phyloP scores from a whole-genome alignment of 2,888 invertebrate genomes.

The Campaea margaritaria region DNA sequence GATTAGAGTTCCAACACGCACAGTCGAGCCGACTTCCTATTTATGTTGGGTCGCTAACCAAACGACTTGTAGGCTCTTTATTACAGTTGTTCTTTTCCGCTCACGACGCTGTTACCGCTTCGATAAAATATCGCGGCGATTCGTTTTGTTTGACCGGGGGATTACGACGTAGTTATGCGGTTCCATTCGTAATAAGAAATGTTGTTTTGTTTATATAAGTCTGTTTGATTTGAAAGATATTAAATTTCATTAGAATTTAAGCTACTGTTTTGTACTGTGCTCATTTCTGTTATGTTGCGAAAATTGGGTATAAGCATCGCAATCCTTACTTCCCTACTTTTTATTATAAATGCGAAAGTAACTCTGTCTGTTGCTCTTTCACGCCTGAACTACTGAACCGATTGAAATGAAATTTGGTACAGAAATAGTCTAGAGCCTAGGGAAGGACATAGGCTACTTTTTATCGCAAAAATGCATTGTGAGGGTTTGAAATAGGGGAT shows the following conservation, averaged over 20 bases:
- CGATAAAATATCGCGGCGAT: slow-evolving; percentile 75
- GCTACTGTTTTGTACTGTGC: too few species aligned
- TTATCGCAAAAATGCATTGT: too few species aligned
- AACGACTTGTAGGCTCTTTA: slow-evolving; percentile 84
- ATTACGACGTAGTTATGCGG: slow-evolving; percentile 47
- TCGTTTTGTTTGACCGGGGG: slow-evolving; percentile 62
- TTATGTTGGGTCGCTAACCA: slow-evolving; percentile 78
- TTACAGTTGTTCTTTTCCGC: slow-evolving; percentile 83
- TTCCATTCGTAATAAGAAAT: slow-evolving; percentile 35
- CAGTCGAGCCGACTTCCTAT: slow-evolving; percentile 70
- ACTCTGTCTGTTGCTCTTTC: too few species aligned
- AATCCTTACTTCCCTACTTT: too few species aligned
- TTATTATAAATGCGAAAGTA: too few species aligned
- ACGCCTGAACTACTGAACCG: too few species aligned
- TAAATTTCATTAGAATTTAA: background rate
- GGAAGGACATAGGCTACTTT: too few species aligned
- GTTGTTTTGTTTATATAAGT: slow-evolving; percentile 35
- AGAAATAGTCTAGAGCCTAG: too few species aligned
- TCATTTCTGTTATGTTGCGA: too few species aligned
- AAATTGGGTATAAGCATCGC: too few species aligned
- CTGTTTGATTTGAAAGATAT: slow-evolving; percentile 18
- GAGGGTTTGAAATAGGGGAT: too few species aligned
- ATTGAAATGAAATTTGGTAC: too few species aligned
- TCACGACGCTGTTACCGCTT: slow-evolving; percentile 74
- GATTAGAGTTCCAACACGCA: slow-evolving; percentile 80